A percentile compares a stretch with the other conserved stretches of the same genome.
phyloP scores from a whole-genome alignment of 2,113 vertebrate genomes.

The Oreochromis aureus region DNA sequence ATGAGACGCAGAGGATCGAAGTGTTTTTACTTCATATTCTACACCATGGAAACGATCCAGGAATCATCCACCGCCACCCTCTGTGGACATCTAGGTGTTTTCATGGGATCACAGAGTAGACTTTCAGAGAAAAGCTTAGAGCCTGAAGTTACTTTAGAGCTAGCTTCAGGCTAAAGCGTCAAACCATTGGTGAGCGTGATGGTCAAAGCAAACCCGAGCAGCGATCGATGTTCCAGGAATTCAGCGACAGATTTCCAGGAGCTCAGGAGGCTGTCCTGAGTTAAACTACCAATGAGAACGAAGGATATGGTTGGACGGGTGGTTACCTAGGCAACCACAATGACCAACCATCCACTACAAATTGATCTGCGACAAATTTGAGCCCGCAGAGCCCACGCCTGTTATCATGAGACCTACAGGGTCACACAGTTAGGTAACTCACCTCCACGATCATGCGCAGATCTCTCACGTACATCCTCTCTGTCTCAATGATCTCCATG shows the following conservation, averaged over 20 bases:
- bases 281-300: not conserved
- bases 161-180: not conserved
- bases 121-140: not conserved
- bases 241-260: not conserved
- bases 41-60: not conserved
- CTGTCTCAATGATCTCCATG: slow-evolving; percentile 90
- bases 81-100: not conserved
- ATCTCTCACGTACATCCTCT: slow-evolving; percentile 87
- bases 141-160: not conserved
- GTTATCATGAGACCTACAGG: not conserved
- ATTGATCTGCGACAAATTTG: not conserved
- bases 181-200: not conserved
- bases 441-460: slow-evolving; percentile 94
- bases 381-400: not conserved
- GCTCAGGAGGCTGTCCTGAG: not conserved
- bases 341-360: not conserved
- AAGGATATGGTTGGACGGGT: not conserved
- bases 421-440: not conserved
- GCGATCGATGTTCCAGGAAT: not conserved
- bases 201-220: not conserved
- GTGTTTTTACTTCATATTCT: not conserved
- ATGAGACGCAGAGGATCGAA: not conserved
- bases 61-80: not conserved
- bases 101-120: not conserved
- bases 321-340: not conserved